Base-by-base conservation (phyloP, 1,140 invertebrate genomes). In the Wiebesia pumilae region DNA sequence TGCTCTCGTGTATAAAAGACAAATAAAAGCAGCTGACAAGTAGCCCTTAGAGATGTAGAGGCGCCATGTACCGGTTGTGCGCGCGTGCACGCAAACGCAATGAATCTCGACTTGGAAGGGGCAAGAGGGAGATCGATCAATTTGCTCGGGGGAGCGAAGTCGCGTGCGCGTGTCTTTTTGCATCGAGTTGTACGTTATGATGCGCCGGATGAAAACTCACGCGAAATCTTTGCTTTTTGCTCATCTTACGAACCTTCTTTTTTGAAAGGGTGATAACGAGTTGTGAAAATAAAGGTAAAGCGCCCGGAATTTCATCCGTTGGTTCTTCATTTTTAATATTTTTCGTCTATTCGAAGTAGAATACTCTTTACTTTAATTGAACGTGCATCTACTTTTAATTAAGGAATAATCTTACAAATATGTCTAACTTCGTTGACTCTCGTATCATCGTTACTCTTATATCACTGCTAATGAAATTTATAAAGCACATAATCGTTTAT, bases 81-180 rank as follows among this genome's bases (percentile, higher is more conserved):
- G 6, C 43, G 14, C 6, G 14, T 47, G 27, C 58, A 27, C 33
- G 21, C 3, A 71, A 71, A 16, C 14, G 14, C 69, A 16, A 35
- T 21, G 14, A 40, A 65, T 65, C 27, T 35, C 16, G n/a, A 21
- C 24, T 21, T 4, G 0, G 58, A 27, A 27, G 47, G 27, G 58
- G 33, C 14, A 43, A 21, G n/a, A 71, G 40, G 24, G 30, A 43
- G 67, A 71, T 85, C 62, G 62, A 85, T 80, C 78, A 73, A 85
- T 85, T 85, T 81, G 16, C 65, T 73, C 62, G 81, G 19, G 1
- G 38, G 40, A 47, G 62, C 1, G 27, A 71, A 47, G 62, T 16
- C 3, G 4, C 38, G 71, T 21, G 27, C 65, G 38, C 80, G 6
- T 69, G 40, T 65, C 40, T 47, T 51, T 33, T 65, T 7, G 4